A percentile compares a stretch with the other conserved stretches of the same genome.
phyloP scores from a whole-genome alignment of 23 tunicate genomes.

The Phallusia fumigata region DNA sequence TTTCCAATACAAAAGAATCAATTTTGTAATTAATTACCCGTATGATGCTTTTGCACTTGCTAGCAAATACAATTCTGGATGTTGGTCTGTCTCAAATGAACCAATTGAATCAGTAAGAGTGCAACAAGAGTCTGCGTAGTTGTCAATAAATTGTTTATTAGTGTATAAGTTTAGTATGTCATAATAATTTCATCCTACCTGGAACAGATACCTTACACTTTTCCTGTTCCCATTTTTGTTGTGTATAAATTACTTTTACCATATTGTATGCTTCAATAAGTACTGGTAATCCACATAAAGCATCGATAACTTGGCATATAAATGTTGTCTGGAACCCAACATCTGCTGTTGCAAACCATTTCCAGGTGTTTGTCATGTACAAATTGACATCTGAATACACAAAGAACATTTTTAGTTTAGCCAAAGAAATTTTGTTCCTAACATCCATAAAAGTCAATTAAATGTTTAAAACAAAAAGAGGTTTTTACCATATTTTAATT shows the following conservation, averaged over 20 bases:
- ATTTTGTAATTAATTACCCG: constrained; percentile 16
- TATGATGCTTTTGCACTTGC: constrained; percentile 23
- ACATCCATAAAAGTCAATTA: background rate
- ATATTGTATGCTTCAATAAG: background rate
- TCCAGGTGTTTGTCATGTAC: background rate
- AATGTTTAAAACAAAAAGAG: no score
- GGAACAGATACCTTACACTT: background rate
- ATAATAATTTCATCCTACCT: background rate
- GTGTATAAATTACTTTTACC: background rate
- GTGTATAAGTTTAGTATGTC: background rate
- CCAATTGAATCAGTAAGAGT: background rate
- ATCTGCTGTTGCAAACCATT: background rate
- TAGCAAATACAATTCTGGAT: constrained; percentile 40
- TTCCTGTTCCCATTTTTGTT: background rate
- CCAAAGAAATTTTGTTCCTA: background rate
- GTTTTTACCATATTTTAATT: background rate
- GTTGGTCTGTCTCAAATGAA: constrained; percentile 36
- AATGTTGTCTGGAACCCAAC: background rate
- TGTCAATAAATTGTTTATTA: no score
- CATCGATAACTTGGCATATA: background rate
- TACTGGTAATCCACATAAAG: background rate
- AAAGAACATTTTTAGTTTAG: background rate
- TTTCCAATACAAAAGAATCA: no score
- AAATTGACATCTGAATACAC: background rate
- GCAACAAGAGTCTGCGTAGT: background rate